These are phyloP conservation scores for Brachionus koreanus DNA, from an alignment of 1,140 invertebrate species.

Conservation along the genomic window DNA sequence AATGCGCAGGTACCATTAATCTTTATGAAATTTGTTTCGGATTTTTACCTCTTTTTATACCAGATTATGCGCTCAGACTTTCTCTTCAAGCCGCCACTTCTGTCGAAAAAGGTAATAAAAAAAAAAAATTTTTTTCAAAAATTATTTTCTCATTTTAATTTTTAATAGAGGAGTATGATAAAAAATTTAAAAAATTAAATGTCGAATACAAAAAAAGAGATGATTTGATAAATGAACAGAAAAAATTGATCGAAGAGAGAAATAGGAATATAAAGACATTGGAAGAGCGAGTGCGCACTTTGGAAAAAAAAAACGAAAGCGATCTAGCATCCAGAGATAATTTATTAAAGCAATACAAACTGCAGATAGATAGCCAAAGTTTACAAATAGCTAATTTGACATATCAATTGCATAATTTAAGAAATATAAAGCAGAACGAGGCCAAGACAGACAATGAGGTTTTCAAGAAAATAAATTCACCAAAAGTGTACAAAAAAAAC, in stretches of 20 bases:
- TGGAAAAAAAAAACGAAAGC: slow-evolving; percentile 13
- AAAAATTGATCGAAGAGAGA: slow-evolving; percentile 26
- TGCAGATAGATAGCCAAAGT: slow-evolving; percentile 12
- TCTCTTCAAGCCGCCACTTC: slow-evolving; percentile 9
- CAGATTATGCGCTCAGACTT: slow-evolving; percentile 32
- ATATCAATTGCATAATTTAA: slow-evolving; percentile 35
- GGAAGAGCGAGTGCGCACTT: slow-evolving; percentile 15
- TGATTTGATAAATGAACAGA: slow-evolving; percentile 35
- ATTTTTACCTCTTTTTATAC: not conserved
- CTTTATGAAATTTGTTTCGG: not conserved
- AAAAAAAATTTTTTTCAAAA: not conserved
- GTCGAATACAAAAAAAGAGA: slow-evolving; percentile 28
- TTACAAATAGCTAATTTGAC: slow-evolving; percentile 34
- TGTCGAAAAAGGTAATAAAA: slow-evolving; percentile 33
- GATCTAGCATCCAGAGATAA: slow-evolving; percentile 1
- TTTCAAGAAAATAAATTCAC: not conserved
- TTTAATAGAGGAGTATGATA: slow-evolving; percentile 15
- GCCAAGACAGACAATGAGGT: not conserved
- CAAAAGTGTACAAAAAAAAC: not conserved
- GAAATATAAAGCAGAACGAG: not conserved
- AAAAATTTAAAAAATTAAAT: slow-evolving; percentile 29
- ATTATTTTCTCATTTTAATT: not conserved
- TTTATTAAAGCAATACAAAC: slow-evolving; percentile 3
- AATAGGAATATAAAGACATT: slow-evolving; percentile 21
- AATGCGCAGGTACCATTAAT: slow-evolving; percentile 18